Percentiles rank a stretch among this genome's conserved stretches.
Conservation (phyloP, 1,140 invertebrate genomes). For the Copidosoma floridanum region DNA sequence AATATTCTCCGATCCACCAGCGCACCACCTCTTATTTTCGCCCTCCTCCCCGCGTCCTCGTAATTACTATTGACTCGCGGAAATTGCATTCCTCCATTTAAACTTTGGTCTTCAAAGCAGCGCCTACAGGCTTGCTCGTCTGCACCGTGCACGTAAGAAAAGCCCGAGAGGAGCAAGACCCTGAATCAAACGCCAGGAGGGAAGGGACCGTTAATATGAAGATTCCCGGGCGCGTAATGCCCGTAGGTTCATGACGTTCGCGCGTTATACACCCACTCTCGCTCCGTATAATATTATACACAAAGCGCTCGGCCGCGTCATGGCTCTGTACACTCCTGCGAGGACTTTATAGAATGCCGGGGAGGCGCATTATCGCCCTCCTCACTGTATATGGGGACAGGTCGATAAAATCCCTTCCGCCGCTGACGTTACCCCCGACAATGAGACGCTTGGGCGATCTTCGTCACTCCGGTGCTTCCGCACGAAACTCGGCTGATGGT, state of each 20-base stretch:
- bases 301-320: not conserved
- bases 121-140: constrained; percentile 23
- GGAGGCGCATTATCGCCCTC: constrained; percentile 17
- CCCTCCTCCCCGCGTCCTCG: not conserved
- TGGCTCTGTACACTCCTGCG: no score
- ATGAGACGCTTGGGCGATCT: constrained; percentile 5
- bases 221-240: constrained; percentile 19
- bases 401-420: constrained; percentile 28
- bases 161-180: constrained; percentile 12
- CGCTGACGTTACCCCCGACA: not conserved
- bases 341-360: constrained; percentile 12
- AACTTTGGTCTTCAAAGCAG: constrained; percentile 27
- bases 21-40: not conserved
- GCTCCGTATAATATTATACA: not conserved
- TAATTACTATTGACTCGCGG: constrained; percentile 30
- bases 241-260: not conserved
- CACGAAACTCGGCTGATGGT: not conserved
- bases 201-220: constrained; percentile 16
- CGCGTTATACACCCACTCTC: not conserved
- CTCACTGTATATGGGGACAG: not conserved
- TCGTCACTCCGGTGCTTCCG: not conserved
- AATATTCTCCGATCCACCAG: constrained; percentile 21
- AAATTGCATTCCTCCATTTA: constrained; percentile 31
- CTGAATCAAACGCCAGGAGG: constrained; percentile 24
- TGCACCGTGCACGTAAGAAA: constrained; percentile 9